phyloP scores from a whole-genome alignment of 2,113 vertebrate species.

The Harpagus bidentatus region DNA sequence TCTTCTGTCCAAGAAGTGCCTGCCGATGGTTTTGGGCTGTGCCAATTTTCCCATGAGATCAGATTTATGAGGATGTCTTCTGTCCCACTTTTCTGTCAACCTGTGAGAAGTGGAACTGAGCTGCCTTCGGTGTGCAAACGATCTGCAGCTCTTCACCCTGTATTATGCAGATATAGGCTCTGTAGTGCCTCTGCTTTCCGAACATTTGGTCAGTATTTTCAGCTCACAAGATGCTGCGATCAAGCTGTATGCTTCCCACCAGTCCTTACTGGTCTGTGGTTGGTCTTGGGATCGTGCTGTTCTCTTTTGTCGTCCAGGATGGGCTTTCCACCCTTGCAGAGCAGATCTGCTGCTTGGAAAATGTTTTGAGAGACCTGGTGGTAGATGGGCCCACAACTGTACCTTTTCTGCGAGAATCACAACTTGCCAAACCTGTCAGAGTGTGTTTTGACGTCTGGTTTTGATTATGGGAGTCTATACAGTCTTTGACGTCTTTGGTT shows the following conservation, averaged over 20 bases:
- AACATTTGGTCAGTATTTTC: neutral
- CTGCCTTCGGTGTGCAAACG: rapidly evolving
- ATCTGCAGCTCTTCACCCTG: neutral
- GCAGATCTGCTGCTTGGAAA: neutral
- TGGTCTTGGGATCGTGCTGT: neutral
- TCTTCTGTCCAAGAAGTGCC: neutral
- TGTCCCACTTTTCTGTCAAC: neutral
- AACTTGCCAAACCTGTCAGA: neutral
- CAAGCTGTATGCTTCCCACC: neutral
- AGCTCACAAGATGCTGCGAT: neutral
- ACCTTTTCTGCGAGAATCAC: neutral
- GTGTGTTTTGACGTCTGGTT: neutral
- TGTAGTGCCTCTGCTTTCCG: neutral
- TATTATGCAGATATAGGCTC: neutral
- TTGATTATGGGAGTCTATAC: neutral
- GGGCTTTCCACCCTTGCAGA: neutral
- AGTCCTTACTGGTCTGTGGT: neutral
- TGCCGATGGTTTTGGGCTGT: neutral
- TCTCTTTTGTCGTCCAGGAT: neutral
- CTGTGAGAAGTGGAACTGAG: neutral
- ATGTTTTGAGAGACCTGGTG: neutral
- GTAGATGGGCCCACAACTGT: neutral
- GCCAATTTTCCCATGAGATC: neutral
- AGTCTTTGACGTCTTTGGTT: neutral
- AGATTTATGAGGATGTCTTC: neutral